These are phyloP conservation scores for Lepidotrigona ventralis DNA, from an alignment of 1,140 invertebrate genomes.

Conservation along the genomic window DNA sequence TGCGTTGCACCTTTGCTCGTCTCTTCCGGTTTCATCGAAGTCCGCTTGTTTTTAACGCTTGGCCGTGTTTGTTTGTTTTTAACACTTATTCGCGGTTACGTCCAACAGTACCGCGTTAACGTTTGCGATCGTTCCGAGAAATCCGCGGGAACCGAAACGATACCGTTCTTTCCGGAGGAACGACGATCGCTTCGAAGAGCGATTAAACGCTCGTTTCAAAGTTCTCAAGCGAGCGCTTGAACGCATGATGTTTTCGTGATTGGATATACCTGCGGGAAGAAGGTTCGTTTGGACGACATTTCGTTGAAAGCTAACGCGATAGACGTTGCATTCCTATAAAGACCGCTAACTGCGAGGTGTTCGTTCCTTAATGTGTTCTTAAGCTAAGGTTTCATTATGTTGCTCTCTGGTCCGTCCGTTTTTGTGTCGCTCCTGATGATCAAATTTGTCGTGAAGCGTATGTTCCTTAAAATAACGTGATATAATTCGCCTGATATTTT, in stretches of 20 bases:
- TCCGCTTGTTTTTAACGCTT: slow-evolving; percentile 40
- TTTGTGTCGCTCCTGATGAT: neutral
- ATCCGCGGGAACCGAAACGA: slow-evolving; percentile 17
- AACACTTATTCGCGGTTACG: slow-evolving; percentile 15
- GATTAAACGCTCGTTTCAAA: slow-evolving; percentile 57
- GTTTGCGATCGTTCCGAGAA: slow-evolving; percentile 27
- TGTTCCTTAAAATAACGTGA: neutral
- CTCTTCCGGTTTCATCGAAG: slow-evolving; percentile 49
- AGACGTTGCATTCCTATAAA: neutral
- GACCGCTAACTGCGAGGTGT: neutral
- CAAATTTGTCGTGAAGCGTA: neutral
- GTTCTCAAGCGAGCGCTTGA: neutral
- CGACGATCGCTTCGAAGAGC: slow-evolving; percentile 32
- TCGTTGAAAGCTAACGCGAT: neutral
- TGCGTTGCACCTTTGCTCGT: slow-evolving; percentile 14
- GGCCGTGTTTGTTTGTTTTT: no score
- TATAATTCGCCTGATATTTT: neutral
- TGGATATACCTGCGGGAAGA: neutral
- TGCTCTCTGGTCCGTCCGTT: neutral
- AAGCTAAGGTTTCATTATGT: slow-evolving; percentile 9
- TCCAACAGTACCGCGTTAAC: neutral
- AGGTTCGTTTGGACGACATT: neutral
- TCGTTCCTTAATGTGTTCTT: slow-evolving; percentile 19
- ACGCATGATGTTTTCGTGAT: neutral
- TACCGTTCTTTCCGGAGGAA: slow-evolving; percentile 26